Evolutionary conservation across 2,113 vertebrate genomes (phyloP), one percentile per base, ranked within the genome.

Genomic region (Hippocampus zosterae): DNA sequence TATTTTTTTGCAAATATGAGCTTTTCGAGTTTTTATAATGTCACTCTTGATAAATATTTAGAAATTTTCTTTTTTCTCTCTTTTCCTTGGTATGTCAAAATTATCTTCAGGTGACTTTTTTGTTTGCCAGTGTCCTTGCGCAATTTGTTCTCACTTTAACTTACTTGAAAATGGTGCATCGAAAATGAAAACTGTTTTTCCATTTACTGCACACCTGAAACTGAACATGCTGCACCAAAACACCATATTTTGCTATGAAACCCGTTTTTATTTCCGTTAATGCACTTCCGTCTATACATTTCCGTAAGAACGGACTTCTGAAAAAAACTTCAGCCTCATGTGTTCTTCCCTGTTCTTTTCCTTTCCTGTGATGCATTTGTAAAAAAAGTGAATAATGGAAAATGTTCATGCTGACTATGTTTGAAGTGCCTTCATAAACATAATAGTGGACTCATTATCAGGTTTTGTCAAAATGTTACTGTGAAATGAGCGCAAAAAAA

Each of bases 101-200:
- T 19, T 33, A 33, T 23, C 62, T 79, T 86, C 84, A 77, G 81
- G 74, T 46, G 55, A 74, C 56, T 59, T 56, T 25, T 52, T 53
- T 21, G n/a, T n/a, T 60, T 29, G 15, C 29, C 29, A n/a, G 60
- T 41, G 11, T 41, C 37, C 18, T 25, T 23, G 3, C 44, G 13
- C 41, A 44, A 7, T 2, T 25, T 64, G 61, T 19, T n/a, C 5
- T 63, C 19, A n/a, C 19, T 6, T 23, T n/a, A n/a, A 44, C 44
- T 44, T n/a, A 44, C 12, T 64, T 13, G 40, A 23, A 64, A 42
- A 44, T 23, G n/a, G 23, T 41, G 23, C 21, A 21, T 40, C 5
- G 8, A 11, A 23, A 7, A 62, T 33, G 3, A 18, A 18, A 60
- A 3, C 29, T 29, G 16, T 29, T 44, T 44, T 44, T 44, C 13